Evolutionary conservation across 1,140 invertebrate species (phyloP).

Genomic region (Pectinophora gossypiella): DNA sequence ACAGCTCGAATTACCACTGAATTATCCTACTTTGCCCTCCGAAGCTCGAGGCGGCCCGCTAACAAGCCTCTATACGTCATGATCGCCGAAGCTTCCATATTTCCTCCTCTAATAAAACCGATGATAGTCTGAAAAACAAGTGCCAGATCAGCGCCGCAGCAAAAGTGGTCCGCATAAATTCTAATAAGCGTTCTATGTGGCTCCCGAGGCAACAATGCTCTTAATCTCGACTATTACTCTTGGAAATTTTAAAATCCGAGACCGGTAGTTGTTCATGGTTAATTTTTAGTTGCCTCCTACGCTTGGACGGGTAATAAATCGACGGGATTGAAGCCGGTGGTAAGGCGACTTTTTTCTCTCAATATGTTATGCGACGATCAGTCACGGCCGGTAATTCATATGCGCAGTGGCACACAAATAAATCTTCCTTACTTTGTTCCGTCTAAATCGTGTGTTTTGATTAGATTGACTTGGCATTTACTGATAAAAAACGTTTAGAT

Average conservation of each 20-base stretch:
- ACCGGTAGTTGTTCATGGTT: constrained; percentile 59
- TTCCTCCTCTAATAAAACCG: constrained; percentile 50
- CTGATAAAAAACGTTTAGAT: constrained; percentile 13
- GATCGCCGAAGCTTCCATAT: constrained; percentile 34
- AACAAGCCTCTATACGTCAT: constrained; percentile 47
- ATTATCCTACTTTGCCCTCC: constrained; percentile 52
- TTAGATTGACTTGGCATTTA: constrained; percentile 27
- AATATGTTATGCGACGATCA: constrained; percentile 47
- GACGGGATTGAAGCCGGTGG: constrained; percentile 17
- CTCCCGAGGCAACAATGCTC: constrained; percentile 58
- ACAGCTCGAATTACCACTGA: constrained; percentile 55
- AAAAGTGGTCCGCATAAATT: constrained; percentile 43
- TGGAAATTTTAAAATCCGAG: constrained; percentile 47
- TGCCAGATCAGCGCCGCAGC: constrained; percentile 32
- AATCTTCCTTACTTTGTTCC: constrained; percentile 31
- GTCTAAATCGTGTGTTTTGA: constrained; percentile 42
- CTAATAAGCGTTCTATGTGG: constrained; percentile 51
- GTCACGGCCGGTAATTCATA: constrained; percentile 53
- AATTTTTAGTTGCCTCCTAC: constrained; percentile 66
- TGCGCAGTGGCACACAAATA: constrained; percentile 41
- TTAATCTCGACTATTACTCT: constrained; percentile 65
- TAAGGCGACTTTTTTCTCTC: constrained; percentile 27
- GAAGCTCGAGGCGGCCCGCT: constrained; percentile 32
- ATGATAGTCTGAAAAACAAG: constrained; percentile 52
- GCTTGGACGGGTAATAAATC: constrained; percentile 50